Percentiles rank a stretch among this genome's conserved stretches.
These are phyloP conservation scores for Ostrea denselamellosa DNA, from an alignment of 1,140 invertebrate species.

Conservation along the genomic window DNA sequence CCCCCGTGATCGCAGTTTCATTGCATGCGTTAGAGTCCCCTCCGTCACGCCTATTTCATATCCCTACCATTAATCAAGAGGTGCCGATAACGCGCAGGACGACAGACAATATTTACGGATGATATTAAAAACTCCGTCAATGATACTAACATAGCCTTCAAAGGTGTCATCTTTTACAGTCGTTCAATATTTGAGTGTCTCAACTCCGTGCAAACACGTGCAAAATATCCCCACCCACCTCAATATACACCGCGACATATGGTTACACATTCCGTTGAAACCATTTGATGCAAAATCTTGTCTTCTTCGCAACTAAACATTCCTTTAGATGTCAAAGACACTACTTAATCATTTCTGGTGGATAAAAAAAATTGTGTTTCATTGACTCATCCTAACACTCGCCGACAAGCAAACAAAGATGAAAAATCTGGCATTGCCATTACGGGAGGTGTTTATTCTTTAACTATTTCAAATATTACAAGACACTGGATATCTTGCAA, in stretches of 20 bases:
- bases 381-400: slow-evolving; percentile 19
- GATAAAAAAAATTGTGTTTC: neutral
- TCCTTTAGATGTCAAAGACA: slow-evolving; percentile 30
- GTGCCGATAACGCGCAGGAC: neutral
- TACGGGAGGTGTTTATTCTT: neutral
- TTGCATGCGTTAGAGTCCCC: neutral
- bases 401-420: slow-evolving; percentile 3
- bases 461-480: neutral
- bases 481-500: no score
- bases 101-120: neutral
- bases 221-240: slow-evolving; percentile 20
- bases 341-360: slow-evolving; percentile 4
- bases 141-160: slow-evolving; percentile 33
- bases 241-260: neutral
- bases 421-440: neutral
- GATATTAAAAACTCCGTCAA: slow-evolving; percentile 34
- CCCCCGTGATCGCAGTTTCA: slow-evolving; percentile 4
- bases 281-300: neutral
- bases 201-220: slow-evolving; percentile 23
- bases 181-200: slow-evolving; percentile 39
- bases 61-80: neutral
- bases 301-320: slow-evolving; percentile 12
- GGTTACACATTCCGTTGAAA: slow-evolving; percentile 5
- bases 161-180: slow-evolving; percentile 24
- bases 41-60: slow-evolving; percentile 32